Evolutionary conservation across 92 coral and sea anemone genomes (phyloP).

Genomic region (Paramuricea clavata): DNA sequence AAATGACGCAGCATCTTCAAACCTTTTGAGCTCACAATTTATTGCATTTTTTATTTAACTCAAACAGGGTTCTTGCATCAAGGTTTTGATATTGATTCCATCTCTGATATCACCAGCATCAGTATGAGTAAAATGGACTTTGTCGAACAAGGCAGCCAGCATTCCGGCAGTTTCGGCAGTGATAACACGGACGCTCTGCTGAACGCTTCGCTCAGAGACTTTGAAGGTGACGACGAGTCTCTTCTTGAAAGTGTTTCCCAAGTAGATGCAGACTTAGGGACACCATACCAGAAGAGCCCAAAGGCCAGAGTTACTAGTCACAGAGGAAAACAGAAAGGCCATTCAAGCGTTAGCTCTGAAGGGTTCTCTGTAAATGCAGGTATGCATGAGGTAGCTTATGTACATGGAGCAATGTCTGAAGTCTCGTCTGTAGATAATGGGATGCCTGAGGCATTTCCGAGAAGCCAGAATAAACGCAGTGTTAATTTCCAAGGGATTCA

Average conservation of each 20-base stretch:
- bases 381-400: neutral
- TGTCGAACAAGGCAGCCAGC: slow-evolving; percentile 15
- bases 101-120: slow-evolving; percentile 41
- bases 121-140: neutral
- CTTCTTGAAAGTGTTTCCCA: slow-evolving; percentile 38
- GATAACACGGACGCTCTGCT: slow-evolving; percentile 94
- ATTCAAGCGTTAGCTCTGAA: neutral
- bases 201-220: slow-evolving; percentile 89
- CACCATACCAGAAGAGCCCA: slow-evolving; percentile 73
- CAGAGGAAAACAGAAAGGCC: neutral
- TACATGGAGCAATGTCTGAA: neutral
- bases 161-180: slow-evolving; percentile 83
- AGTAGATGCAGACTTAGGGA: neutral
- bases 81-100: slow-evolving; percentile 35
- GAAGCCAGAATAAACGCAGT: neutral
- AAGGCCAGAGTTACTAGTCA: neutral
- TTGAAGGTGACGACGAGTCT: slow-evolving; percentile 79
- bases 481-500: neutral
- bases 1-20: too few species aligned
- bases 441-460: neutral
- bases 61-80: neutral
- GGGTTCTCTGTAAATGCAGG: neutral
- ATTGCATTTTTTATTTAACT: neutral
- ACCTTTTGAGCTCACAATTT: too few species aligned
- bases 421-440: neutral